Base-by-base conservation (phyloP, 2,888 invertebrate species). In the Zhengitettix transpicula region DNA sequence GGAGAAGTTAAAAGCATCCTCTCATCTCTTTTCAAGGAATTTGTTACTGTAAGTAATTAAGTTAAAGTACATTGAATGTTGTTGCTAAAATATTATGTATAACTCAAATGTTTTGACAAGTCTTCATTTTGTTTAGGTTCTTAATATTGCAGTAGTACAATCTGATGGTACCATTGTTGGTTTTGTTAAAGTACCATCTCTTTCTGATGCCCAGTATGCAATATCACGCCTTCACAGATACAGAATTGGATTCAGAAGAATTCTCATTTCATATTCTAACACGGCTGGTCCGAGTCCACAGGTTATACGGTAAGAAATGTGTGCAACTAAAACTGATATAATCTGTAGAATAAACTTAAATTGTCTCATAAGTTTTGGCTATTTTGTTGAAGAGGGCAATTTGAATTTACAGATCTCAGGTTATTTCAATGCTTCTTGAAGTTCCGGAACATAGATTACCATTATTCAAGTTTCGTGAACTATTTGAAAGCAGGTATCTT, bases 201-300 rank as follows among this genome's bases (percentile, higher is more conserved):
- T 83, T 60, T 82, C 83, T 69, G 87, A 88, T 67, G 74, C 79
- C 61, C 72, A 81, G 66, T 67, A 67, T 60, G 85, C 86, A 42
- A 89, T 93, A 64, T 88, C 90, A 0, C 85, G 89, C 68, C 77
- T 92, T 56, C 92, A 93, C 72, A 82, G 89, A 60, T 83, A 85
- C 61, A 87, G 89, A 69, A 77, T 93, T 60, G 92, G 88, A 10
- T 84, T 84, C 65, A 87, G 89, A 67, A 76, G 90, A 57, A 86
- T 93, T 61, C 80, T 86, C 64, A 86, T 93, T 65, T 82, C 87
- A 1, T 79, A 87, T 62, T 82, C 81, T 28, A 80, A 83, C 60
- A 81, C 79, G 9, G 78, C 79, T 10, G 79, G 82, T 0, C 79
- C 83, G 0, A 82, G 84, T 66, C 82, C 81, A 2, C 80, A 83